phyloP scores from a whole-genome alignment of 1,140 invertebrate species.

The Littorina saxatilis region DNA sequence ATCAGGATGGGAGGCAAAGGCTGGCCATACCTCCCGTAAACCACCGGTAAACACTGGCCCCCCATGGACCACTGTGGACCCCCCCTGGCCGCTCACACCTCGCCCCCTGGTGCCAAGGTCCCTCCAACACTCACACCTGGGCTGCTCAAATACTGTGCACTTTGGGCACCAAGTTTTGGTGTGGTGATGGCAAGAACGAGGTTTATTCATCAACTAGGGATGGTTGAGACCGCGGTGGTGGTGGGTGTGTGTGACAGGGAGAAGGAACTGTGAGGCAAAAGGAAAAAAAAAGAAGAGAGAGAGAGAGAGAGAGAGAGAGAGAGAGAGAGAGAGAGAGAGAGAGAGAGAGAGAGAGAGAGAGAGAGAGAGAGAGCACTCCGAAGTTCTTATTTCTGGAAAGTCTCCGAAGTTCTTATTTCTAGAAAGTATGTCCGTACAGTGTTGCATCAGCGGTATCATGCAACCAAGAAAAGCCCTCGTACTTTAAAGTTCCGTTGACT shows the following conservation, averaged over 20 bases:
- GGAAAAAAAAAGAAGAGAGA: not conserved
- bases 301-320: slow-evolving; percentile 2
- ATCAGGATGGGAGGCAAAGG: not conserved
- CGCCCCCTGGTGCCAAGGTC: not conserved
- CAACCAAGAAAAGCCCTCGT: not conserved
- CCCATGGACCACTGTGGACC: too few relatives aligned
- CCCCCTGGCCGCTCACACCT: not conserved
- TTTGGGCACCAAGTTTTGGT: not conserved
- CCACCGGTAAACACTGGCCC: not conserved
- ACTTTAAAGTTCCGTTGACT: not conserved
- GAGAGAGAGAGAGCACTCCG: too few relatives aligned
- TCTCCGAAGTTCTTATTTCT: not conserved
- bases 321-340: slow-evolving; percentile 2
- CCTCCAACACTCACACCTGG: slow-evolving; percentile 11
- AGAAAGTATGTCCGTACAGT: not conserved
- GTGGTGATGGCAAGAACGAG: not conserved
- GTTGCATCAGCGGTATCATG: not conserved
- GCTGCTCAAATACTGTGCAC: not conserved
- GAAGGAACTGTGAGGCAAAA: not conserved
- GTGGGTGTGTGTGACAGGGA: not conserved
- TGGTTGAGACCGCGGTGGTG: not conserved
- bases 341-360: too few relatives aligned
- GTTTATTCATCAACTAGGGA: not conserved
- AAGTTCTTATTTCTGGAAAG: too few relatives aligned
- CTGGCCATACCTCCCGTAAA: not conserved